Conservation (phyloP, 2,888 invertebrate species). For the Campoplex capitator region DNA sequence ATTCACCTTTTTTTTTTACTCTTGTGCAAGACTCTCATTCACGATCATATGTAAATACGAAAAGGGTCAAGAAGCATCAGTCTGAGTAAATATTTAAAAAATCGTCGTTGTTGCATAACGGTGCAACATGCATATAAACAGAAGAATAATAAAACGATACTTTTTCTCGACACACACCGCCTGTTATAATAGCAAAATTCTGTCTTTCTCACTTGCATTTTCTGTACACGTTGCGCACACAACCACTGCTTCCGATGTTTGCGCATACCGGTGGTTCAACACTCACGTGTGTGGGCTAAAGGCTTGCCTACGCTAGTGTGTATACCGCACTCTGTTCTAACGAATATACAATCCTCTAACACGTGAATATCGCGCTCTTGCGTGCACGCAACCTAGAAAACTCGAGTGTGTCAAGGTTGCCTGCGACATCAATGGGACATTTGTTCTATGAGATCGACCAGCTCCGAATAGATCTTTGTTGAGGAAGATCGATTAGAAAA, state of each 20-base stretch:
- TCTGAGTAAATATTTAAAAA: slow-evolving; percentile 48
- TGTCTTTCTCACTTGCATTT: slow-evolving; percentile 30
- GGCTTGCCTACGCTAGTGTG: slow-evolving; percentile 58
- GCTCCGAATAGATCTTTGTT: slow-evolving; percentile 5
- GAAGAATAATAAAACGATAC: slow-evolving; percentile 5
- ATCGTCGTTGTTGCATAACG: slow-evolving; percentile 60
- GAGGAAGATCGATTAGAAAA: slow-evolving; percentile 26
- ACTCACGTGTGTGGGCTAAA: slow-evolving; percentile 43
- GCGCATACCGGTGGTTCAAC: slow-evolving; percentile 56
- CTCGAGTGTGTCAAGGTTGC: slow-evolving; percentile 77
- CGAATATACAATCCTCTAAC: slow-evolving; percentile 48
- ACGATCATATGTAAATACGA: slow-evolving; percentile 34
- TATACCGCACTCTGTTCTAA: slow-evolving; percentile 42
- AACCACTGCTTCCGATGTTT: slow-evolving; percentile 53
- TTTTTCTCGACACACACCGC: slow-evolving; percentile 47
- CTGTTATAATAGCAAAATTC: neutral
- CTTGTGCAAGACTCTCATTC: slow-evolving; percentile 28
- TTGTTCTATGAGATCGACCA: slow-evolving; percentile 61
- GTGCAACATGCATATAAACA: slow-evolving; percentile 37
- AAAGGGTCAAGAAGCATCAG: slow-evolving; percentile 21
- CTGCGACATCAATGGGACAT: slow-evolving; percentile 62
- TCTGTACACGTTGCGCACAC: neutral
- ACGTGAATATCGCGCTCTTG: slow-evolving; percentile 64
- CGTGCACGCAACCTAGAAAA: slow-evolving; percentile 71
- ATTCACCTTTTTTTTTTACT: slow-evolving; percentile 14